Conservation (phyloP, 2,113 vertebrate species). For the Hemiscyllium ocellatum region DNA sequence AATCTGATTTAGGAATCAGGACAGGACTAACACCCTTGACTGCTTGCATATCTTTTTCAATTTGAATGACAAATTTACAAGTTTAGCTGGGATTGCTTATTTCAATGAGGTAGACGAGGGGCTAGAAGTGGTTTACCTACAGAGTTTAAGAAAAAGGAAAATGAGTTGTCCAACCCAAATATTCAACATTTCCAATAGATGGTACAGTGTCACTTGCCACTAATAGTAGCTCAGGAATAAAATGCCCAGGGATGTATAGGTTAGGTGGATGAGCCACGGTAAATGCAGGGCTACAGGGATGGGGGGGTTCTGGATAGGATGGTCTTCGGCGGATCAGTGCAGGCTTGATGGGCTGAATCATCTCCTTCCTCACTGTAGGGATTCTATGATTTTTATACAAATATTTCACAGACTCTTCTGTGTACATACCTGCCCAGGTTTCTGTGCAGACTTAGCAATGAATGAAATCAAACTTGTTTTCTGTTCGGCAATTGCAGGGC, state of each 20-base stretch:
- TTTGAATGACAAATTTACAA: neutral
- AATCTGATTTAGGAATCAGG: neutral
- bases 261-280: too few species aligned
- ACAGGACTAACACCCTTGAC: too few species aligned
- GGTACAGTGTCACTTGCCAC: neutral
- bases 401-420: neutral
- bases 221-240: neutral
- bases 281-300: too few species aligned
- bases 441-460: slow-evolving; percentile 50
- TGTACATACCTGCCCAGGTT: slow-evolving; percentile 66
- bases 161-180: neutral
- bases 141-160: neutral
- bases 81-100: neutral
- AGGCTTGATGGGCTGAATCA: too few species aligned
- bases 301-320: too few species aligned
- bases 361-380: too few species aligned
- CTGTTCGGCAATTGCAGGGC: slow-evolving; percentile 64
- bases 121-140: neutral
- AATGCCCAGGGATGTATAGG: neutral
- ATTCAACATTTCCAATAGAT: neutral
- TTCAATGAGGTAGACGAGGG: neutral
- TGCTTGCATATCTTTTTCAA: neutral
- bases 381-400: neutral
- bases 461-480: slow-evolving; percentile 56
- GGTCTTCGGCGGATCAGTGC: too few species aligned